phyloP scores from a whole-genome alignment of 2,888 invertebrate genomes.

The Chloroclystis v-ata region DNA sequence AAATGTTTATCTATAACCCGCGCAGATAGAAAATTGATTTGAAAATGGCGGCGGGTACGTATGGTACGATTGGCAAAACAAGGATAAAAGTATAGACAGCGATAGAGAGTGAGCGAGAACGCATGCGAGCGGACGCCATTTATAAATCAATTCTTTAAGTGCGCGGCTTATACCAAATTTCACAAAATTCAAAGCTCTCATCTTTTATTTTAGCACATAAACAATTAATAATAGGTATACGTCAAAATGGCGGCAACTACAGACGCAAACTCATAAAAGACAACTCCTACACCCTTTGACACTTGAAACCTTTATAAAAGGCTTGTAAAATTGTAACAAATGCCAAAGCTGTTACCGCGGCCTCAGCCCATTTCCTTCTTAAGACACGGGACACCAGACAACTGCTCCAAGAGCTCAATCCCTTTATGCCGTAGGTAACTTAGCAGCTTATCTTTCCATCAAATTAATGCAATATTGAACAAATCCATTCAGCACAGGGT shows the following conservation, averaged over 20 bases:
- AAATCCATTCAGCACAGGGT: conserved; percentile 14
- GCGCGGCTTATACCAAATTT: too few relatives aligned
- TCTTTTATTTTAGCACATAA: too few relatives aligned
- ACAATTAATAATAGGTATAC: too few relatives aligned
- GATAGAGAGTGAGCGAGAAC: too few relatives aligned
- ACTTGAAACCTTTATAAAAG: conserved; percentile 5
- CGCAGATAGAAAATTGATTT: too few relatives aligned
- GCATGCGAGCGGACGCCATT: too few relatives aligned
- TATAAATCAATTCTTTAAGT: too few relatives aligned
- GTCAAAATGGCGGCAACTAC: neutral
- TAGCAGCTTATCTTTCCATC: conserved; percentile 16
- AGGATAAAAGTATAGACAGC: too few relatives aligned
- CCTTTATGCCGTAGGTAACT: conserved; percentile 11
- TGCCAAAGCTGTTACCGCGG: neutral
- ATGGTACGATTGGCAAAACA: too few relatives aligned
- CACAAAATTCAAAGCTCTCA: too few relatives aligned
- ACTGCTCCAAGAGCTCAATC: conserved; percentile 27
- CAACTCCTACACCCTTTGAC: neutral
- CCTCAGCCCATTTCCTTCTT: conserved; percentile 14
- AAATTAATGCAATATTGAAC: conserved; percentile 25
- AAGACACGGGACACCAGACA: conserved; percentile 21
- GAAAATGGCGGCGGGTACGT: too few relatives aligned
- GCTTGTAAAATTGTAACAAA: neutral
- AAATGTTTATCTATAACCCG: too few relatives aligned
- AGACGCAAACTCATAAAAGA: neutral